These are phyloP conservation scores for Sphenopsis melanotis DNA, from an alignment of 2,797 vertebrate species.

Conservation along the genomic window DNA sequence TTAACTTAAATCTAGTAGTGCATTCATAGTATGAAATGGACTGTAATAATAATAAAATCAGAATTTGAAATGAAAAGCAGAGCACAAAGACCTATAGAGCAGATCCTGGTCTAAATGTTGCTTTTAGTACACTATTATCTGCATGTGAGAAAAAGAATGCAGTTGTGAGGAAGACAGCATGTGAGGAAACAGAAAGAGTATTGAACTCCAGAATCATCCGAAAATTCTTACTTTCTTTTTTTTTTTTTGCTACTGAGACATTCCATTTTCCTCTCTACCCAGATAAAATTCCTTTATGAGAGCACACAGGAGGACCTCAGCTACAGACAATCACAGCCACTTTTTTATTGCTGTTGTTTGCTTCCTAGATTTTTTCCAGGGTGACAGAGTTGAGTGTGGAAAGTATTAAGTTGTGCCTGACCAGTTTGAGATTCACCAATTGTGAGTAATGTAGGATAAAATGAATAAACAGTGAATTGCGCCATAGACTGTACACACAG, in stretches of 20 bases:
- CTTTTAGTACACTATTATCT: not conserved
- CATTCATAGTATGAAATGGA: not conserved
- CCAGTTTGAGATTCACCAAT: not conserved
- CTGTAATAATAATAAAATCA: not conserved
- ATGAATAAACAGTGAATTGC: not conserved
- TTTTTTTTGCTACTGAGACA: not conserved
- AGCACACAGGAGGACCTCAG: not conserved
- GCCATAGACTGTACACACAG: not conserved
- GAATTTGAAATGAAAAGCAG: not conserved
- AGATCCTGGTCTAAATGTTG: not conserved
- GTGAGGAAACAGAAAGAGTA: not conserved
- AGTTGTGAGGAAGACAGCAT: not conserved
- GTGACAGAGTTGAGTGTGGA: not conserved
- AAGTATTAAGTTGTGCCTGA: not conserved
- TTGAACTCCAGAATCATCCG: not conserved
- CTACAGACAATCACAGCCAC: not conserved
- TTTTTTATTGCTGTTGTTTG: not conserved
- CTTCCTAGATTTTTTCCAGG: not conserved
- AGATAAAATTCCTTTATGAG: not conserved
- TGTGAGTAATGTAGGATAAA: rapidly evolving
- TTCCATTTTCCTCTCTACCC: not conserved
- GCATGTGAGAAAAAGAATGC: not conserved
- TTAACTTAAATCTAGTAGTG: not conserved
- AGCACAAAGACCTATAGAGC: not conserved
- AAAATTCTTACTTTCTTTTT: not conserved